Evolutionary conservation across 2,888 invertebrate species (phyloP).

Genomic region (Meliscaeva auricollis): DNA sequence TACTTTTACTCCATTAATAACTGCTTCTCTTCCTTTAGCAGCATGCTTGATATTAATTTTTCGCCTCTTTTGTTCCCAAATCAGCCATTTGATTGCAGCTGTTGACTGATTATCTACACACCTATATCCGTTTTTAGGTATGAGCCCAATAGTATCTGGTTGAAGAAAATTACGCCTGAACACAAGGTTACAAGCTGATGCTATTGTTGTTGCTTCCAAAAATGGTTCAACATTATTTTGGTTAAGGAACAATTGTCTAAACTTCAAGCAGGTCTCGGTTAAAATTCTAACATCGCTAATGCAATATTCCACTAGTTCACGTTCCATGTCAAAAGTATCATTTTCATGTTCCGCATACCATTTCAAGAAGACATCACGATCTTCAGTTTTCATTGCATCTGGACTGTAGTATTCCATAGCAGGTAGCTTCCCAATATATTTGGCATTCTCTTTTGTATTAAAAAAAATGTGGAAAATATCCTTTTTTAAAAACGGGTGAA

Average conservation of each 20-base stretch:
- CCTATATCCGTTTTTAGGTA: slow-evolving; percentile 16
- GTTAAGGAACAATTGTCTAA: slow-evolving; percentile 16
- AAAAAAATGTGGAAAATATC: not conserved
- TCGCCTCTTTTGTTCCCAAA: not conserved
- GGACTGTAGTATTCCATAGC: not conserved
- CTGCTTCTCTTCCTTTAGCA: not conserved
- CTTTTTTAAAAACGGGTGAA: not conserved
- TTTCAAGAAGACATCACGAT: not conserved
- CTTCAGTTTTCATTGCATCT: not conserved
- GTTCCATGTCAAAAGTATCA: slow-evolving; percentile 6
- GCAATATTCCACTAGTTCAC: slow-evolving; percentile 30
- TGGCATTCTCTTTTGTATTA: not conserved
- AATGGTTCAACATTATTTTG: slow-evolving; percentile 20
- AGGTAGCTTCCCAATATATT: not conserved
- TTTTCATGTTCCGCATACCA: not conserved
- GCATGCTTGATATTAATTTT: not conserved
- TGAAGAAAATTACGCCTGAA: slow-evolving; percentile 1
- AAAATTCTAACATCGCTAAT: slow-evolving; percentile 35
- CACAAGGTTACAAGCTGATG: not conserved
- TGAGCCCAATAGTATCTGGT: slow-evolving; percentile 12
- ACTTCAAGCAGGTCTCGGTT: slow-evolving; percentile 25
- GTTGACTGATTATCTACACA: not conserved
- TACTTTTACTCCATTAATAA: not conserved
- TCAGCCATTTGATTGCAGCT: not conserved
- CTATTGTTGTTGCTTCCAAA: slow-evolving; percentile 3